These are phyloP conservation scores for Venusia cambrica DNA, from an alignment of 2,888 invertebrate genomes.

Conservation along the genomic window DNA sequence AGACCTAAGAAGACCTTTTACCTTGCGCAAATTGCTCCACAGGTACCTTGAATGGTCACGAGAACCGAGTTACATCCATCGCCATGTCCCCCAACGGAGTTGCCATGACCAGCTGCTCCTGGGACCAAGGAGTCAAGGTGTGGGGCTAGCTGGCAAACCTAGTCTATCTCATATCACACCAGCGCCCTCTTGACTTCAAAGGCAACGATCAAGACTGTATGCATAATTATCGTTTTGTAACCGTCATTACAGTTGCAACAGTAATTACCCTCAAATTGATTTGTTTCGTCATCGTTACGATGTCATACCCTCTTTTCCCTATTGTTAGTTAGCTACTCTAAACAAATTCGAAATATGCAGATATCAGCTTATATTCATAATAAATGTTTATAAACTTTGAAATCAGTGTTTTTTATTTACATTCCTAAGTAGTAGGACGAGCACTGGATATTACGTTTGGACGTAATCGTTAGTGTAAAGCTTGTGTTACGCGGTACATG, in stretches of 20 bases:
- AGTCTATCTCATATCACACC: conserved; percentile 1
- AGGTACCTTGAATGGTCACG: conserved; percentile 90
- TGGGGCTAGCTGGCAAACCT: conserved; percentile 86
- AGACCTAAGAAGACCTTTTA: no score
- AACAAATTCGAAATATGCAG: conserved; percentile 9
- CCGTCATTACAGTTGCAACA: neutral
- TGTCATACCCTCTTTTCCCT: neutral
- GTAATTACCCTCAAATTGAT: no score
- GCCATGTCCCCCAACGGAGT: conserved; percentile 91
- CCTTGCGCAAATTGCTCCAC: conserved; percentile 36
- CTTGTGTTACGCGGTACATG: no score
- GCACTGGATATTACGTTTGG: no score
- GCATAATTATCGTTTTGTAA: no score
- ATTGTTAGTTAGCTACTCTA: no score
- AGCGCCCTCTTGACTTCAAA: no score
- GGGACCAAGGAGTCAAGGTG: conserved; percentile 93
- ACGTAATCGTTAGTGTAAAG: no score
- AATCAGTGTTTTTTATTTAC: conserved; percentile 1
- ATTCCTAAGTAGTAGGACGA: no score
- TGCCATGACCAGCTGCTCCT: conserved; percentile 93
- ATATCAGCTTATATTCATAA: conserved; percentile 16
- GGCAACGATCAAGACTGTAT: no score
- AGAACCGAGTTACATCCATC: conserved; percentile 93
- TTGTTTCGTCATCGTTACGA: neutral
- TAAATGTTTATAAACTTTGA: conserved; percentile 25